Percentiles rank a stretch among this genome's conserved stretches.
Conservation (phyloP, 2,888 invertebrate species). For the Strigamia maritima region DNA sequence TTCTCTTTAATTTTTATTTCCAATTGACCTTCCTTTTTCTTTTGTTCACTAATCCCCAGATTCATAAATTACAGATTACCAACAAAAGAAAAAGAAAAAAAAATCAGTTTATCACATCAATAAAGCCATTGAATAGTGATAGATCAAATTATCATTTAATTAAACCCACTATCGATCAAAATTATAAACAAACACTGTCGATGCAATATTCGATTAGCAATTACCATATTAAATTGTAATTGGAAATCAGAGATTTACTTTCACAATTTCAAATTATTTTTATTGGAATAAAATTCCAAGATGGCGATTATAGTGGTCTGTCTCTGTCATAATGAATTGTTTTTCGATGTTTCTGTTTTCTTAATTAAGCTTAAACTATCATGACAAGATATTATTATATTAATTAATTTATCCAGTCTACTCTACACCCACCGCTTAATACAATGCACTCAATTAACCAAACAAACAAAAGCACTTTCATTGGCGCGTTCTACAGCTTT, state of each 20-base stretch:
- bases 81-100: not conserved
- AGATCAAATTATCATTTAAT: constrained; percentile 1
- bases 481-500: constrained; percentile 15
- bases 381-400: constrained; percentile 8
- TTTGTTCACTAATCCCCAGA: not conserved
- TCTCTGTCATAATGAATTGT: not conserved
- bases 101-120: not conserved
- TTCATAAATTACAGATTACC: not conserved
- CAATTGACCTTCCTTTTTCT: not conserved
- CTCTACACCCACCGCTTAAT: constrained; percentile 15
- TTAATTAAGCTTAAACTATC: constrained; percentile 10
- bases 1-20: not conserved
- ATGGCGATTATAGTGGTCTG: not conserved
- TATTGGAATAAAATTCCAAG: not conserved
- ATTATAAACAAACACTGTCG: not conserved
- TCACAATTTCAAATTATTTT: too few species aligned
- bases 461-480: constrained; percentile 10
- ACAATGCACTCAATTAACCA: constrained; percentile 15
- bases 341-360: not conserved
- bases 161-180: not conserved
- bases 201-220: not conserved
- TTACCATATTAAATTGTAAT: not conserved
- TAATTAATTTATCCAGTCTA: constrained; percentile 1
- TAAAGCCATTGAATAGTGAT: not conserved
- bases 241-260: not conserved